Evolutionary conservation across 2,113 vertebrate species (phyloP).

Genomic region (Ailurus styani): DNA sequence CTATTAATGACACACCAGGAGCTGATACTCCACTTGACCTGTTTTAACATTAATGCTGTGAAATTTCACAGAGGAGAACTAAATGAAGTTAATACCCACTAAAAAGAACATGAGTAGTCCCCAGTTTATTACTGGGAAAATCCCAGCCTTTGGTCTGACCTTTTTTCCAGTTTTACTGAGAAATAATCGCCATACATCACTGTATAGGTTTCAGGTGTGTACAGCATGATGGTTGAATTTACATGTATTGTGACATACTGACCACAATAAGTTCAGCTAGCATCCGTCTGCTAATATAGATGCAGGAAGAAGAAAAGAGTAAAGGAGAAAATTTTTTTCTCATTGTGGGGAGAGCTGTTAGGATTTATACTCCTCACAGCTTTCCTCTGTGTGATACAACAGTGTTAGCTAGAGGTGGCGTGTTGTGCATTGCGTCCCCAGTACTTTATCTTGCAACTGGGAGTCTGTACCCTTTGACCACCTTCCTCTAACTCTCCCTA

Average conservation of each 20-base stretch:
- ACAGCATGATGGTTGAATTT: neutral
- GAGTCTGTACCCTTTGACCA: neutral
- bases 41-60: slow-evolving; percentile 32
- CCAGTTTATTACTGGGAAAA: slow-evolving; percentile 63
- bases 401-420: neutral
- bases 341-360: neutral
- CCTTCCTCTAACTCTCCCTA: neutral
- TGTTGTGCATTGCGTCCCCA: neutral
- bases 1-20: slow-evolving; percentile 61
- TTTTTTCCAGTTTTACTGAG: neutral
- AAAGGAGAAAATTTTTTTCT: neutral
- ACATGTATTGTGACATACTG: neutral
- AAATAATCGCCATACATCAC: neutral
- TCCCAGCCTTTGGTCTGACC: neutral
- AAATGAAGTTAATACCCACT: slow-evolving; percentile 50
- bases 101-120: slow-evolving; percentile 41
- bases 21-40: slow-evolving; percentile 64
- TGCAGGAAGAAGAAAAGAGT: neutral
- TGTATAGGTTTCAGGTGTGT: neutral
- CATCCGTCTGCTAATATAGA: neutral
- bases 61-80: slow-evolving; percentile 41
- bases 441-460: neutral
- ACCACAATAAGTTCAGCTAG: neutral
- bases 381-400: neutral
- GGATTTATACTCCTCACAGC: neutral